Evolutionary conservation across 2,797 vertebrate genomes (phyloP), one percentile per base, ranked within the genome.

Genomic region (Botia kubotai): DNA sequence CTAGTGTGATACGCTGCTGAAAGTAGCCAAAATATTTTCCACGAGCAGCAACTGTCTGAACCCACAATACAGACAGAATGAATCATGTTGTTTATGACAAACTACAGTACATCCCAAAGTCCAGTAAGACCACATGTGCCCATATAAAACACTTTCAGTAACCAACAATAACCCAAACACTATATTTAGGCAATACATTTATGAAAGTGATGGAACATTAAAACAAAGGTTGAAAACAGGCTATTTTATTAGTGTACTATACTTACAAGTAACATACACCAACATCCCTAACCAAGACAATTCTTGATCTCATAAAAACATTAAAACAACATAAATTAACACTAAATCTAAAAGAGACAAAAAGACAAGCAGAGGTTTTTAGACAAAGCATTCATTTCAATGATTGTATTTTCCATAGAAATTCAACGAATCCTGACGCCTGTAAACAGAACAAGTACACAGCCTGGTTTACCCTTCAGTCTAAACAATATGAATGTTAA

Each of bases 161-260:
- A 26, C 23, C 1, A 26, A 26, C 23, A 26, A 26, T 26, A 26
- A 26, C 23, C 2, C 23, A 26, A 26, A 26, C 23, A 26, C 23
- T 26, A 26, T 26, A 26, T 26, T 26, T 26, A 26, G 23, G 23
- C 23, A 26, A 26, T 26, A 26, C 33, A 33, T 33, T 33, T 33
- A 33, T 43, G 8, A 6, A 43, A 7, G 39, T 43, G 39, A 43
- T 43, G 1, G 6, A 43, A 7, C 1, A 43, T 4, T 43, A 10
- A 8, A 33, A 33, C 33, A 33, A 36, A 26, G 26, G 36, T 12
- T 55, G 6, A 12, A 58, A 71, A 72, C 2, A 3, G 10, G 36
- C 60, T 36, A 78, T 52, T 86, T 81, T 81, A 86, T 86, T 81
- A 62, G 46, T 55, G 55, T 82, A 72, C 50, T 65, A 68, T 71